These are phyloP conservation scores for Actinernus sp. DNA, from an alignment of 92 coral and sea anemone species.

Conservation along the genomic window DNA sequence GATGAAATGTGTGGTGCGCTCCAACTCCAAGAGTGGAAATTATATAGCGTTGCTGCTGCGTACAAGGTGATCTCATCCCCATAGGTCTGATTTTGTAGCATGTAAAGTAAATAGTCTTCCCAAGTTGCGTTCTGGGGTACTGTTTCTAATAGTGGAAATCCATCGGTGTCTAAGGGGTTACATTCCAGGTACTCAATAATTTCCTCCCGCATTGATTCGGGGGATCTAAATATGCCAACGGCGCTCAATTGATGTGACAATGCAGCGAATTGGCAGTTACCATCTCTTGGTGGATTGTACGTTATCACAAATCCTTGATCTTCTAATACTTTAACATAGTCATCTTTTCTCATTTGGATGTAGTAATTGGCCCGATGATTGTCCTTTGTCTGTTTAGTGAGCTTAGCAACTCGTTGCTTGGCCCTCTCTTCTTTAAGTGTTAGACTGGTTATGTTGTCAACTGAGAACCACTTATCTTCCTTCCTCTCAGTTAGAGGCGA, in stretches of 20 bases:
- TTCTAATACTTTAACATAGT: constrained; percentile 22
- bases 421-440: constrained; percentile 26
- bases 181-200: constrained; percentile 27
- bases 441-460: constrained; percentile 53
- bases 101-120: constrained; percentile 29
- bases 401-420: constrained; percentile 24
- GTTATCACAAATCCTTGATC: constrained; percentile 42
- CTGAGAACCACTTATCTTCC: constrained; percentile 29
- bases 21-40: constrained; percentile 13
- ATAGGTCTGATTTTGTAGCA: constrained; percentile 15
- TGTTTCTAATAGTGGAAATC: constrained; percentile 36
- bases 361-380: neutral
- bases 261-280: constrained; percentile 63
- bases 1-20: constrained; percentile 27
- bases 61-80: constrained; percentile 30
- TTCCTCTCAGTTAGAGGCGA: constrained; percentile 21
- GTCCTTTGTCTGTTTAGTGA: neutral
- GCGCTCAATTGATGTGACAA: constrained; percentile 23
- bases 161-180: constrained; percentile 19
- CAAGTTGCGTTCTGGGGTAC: constrained; percentile 17
- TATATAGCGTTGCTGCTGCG: constrained; percentile 46
- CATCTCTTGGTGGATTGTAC: constrained; percentile 51
- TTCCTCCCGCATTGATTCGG: constrained; percentile 41
- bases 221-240: constrained; percentile 51
- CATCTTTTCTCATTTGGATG: constrained; percentile 38